Evolutionary conservation across 2,797 vertebrate genomes (phyloP), one percentile per base, ranked within the genome.

Genomic region (Falco columbarius): DNA sequence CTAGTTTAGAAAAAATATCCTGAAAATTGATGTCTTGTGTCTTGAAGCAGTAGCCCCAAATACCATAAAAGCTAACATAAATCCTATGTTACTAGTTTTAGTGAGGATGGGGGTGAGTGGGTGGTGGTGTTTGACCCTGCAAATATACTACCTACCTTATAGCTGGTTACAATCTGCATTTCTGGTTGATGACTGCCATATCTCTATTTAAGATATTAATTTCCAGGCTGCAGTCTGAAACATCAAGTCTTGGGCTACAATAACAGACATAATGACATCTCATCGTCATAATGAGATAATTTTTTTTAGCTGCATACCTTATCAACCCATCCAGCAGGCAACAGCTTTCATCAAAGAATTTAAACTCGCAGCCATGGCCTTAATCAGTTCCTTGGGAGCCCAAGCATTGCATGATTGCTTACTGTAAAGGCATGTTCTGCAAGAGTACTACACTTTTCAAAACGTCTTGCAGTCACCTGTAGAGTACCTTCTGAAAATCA

Each of bases 31-130:
- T 67, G 16, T 29, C 29, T 61, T 61, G 2, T 74, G 58, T 42
- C 56, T 81, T 65, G 24, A 90, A 82, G 27, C 16, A 54, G 36
- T 71, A 93, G 47, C 10, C 44, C 8, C 21, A 68, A 82, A 67
- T 4, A 72, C 8, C 51, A 81, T 14, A 70, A 83, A 79, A 52
- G 7, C 6, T 70, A 46, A 30, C 19, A 7, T 40, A 63, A 80
- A 56, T 63, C 24, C 23, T 32, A 3, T 18, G 3, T 59, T 56
- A 38, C 12, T 24, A 71, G 13, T 38, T 84, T 74, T 36, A 44
- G 30, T 19, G 4, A 0, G 0, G 17, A 7, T 18, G 42, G 42
- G 42, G 42, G 42, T 40, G 38, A 40, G 18, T 44, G 42, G 42
- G 42, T 7, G 17, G 42, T 17, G 42, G 40, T 3, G 26, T 65